Conservation (phyloP, 2,888 invertebrate species). For the Leucophenga maculata region DNA sequence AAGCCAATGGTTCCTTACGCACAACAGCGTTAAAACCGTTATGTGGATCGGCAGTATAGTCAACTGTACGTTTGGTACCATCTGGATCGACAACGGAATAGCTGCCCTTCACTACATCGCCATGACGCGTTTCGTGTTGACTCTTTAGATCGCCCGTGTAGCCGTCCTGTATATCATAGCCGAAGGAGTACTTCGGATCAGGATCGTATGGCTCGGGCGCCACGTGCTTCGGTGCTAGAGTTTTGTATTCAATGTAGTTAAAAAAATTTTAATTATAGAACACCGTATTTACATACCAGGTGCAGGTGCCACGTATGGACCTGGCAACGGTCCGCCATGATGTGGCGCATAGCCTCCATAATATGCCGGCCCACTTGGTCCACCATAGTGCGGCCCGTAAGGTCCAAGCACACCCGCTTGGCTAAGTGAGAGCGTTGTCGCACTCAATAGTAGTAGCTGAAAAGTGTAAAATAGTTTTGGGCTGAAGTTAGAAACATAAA, state of each 20-base stretch:
- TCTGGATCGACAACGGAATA: slow-evolving; percentile 75
- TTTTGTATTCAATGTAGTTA: not conserved
- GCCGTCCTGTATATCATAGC: slow-evolving; percentile 74
- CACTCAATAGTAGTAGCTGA: slow-evolving; percentile 60
- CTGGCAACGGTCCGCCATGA: slow-evolving; percentile 44
- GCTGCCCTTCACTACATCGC: slow-evolving; percentile 77
- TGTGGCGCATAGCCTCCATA: slow-evolving; percentile 61
- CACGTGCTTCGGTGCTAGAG: slow-evolving; percentile 57
- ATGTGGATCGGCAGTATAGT: slow-evolving; percentile 75
- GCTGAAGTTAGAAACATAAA: too few species aligned
- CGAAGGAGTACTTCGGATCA: slow-evolving; percentile 73
- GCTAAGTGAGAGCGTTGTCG: slow-evolving; percentile 54
- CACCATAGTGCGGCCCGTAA: slow-evolving; percentile 56
- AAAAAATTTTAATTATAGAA: not conserved
- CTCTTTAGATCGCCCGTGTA: slow-evolving; percentile 74
- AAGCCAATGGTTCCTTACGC: slow-evolving; percentile 68
- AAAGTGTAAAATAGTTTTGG: not conserved
- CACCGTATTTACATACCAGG: slow-evolving; percentile 44
- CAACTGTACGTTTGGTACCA: slow-evolving; percentile 78
- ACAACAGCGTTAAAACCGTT: slow-evolving; percentile 72
- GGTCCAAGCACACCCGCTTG: slow-evolving; percentile 64
- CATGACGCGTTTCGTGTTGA: slow-evolving; percentile 78
- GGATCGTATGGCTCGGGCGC: slow-evolving; percentile 70
- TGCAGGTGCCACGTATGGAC: slow-evolving; percentile 53
- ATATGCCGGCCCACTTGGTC: slow-evolving; percentile 53